Conservation (phyloP, 2,113 vertebrate genomes). For the Scalopus aquaticus region DNA sequence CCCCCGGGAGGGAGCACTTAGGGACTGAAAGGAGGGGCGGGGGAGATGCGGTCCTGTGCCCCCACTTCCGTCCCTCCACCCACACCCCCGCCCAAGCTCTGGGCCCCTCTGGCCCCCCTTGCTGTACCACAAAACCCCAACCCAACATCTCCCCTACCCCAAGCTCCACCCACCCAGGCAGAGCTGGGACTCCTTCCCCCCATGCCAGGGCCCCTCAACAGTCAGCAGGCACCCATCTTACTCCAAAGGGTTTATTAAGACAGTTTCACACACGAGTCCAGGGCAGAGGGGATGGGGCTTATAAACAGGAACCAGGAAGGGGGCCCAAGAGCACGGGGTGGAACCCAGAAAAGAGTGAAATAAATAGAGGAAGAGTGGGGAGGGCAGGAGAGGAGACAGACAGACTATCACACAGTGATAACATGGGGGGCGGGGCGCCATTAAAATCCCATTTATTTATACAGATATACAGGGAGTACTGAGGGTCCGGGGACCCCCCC, state of each 20-base stretch:
- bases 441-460: slow-evolving; percentile 74
- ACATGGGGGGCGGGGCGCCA: slow-evolving; percentile 67
- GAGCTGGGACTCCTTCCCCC: background rate
- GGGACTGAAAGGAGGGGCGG: slow-evolving; percentile 6
- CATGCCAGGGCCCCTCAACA: background rate
- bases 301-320: slow-evolving; percentile 75
- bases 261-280: slow-evolving; percentile 86
- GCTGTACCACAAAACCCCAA: slow-evolving; percentile 19
- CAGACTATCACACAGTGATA: slow-evolving; percentile 97
- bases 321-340: background rate
- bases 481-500: background rate
- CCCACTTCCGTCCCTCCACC: slow-evolving; percentile 40
- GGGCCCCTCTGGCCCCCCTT: background rate
- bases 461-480: slow-evolving; percentile 75
- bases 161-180: background rate
- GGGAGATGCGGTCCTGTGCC: slow-evolving; percentile 65
- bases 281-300: slow-evolving; percentile 74
- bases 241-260: slow-evolving; percentile 83
- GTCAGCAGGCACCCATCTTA: slow-evolving; percentile 40
- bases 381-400: slow-evolving; percentile 15
- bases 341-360: slow-evolving; percentile 80
- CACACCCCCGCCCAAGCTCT: background rate
- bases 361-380: slow-evolving; percentile 85
- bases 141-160: background rate
- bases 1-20: background rate